A percentile compares a stretch with the other conserved stretches of the same genome.
These are phyloP conservation scores for Frankliniella fusca DNA, from an alignment of 2,888 invertebrate genomes.

Conservation along the genomic window DNA sequence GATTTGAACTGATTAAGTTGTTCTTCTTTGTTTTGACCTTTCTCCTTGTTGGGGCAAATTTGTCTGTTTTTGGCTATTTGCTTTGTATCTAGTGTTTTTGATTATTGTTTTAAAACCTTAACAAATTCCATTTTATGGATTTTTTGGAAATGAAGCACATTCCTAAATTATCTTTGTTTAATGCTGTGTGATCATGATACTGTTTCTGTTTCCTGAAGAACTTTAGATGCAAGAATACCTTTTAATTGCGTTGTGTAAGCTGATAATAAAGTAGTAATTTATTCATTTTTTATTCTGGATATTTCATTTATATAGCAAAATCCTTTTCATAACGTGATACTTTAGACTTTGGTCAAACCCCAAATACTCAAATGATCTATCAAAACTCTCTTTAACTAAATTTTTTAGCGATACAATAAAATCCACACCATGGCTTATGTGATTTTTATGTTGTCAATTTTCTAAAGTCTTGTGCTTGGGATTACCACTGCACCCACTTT, in stretches of 20 bases:
- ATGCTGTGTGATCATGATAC: neutral
- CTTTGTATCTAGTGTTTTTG: too few relatives aligned
- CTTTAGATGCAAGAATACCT: neutral
- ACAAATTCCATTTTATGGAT: too few relatives aligned
- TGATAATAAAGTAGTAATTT: neutral
- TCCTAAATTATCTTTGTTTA: neutral
- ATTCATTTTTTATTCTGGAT: neutral
- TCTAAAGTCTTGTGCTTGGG: too few relatives aligned
- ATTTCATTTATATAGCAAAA: neutral
- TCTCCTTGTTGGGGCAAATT: neutral
- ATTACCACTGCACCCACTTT: too few relatives aligned
- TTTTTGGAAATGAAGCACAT: too few relatives aligned
- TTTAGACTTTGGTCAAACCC: too few relatives aligned
- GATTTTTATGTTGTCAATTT: too few relatives aligned
- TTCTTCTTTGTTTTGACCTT: neutral
- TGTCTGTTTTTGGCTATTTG: neutral
- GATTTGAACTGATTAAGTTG: conserved; percentile 10
- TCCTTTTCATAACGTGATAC: neutral
- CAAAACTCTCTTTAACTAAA: neutral
- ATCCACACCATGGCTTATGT: neutral
- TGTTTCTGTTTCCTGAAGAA: neutral
- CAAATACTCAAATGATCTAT: neutral
- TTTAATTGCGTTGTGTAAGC: neutral
- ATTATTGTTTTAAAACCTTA: too few relatives aligned
- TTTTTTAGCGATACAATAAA: neutral